Conservation (phyloP, 2,113 vertebrate genomes). For the Lophura nycthemera region DNA sequence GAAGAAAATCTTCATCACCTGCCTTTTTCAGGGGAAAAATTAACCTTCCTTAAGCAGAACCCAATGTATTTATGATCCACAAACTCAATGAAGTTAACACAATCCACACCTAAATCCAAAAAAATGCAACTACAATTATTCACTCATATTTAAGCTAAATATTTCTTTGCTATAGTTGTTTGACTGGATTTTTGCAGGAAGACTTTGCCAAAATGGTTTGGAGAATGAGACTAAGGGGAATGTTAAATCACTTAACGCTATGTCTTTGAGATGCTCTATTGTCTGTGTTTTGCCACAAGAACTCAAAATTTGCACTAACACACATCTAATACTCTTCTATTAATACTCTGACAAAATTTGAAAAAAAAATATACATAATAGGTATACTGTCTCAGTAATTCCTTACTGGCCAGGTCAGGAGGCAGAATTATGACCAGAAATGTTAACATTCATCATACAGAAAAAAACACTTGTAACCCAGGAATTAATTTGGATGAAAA, state of each 20-base stretch:
- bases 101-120: neutral
- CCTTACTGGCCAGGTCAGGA: neutral
- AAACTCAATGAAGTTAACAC: neutral
- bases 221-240: neutral
- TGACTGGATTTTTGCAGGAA: neutral
- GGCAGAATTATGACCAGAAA: neutral
- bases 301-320: neutral
- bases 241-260: neutral
- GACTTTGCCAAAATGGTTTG: neutral
- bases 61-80: neutral
- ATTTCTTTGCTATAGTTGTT: neutral
- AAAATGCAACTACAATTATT: neutral
- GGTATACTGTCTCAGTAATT: neutral
- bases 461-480: neutral
- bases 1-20: neutral
- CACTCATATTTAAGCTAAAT: neutral
- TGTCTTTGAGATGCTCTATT: neutral
- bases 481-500: neutral
- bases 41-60: neutral
- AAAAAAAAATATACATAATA: neutral
- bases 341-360: neutral
- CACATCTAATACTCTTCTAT: neutral
- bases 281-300: neutral
- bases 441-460: neutral
- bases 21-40: neutral